Percentiles rank a stretch among this genome's conserved stretches.
phyloP scores from a whole-genome alignment of 2,797 vertebrate species.

The Sciaenops ocellatus region DNA sequence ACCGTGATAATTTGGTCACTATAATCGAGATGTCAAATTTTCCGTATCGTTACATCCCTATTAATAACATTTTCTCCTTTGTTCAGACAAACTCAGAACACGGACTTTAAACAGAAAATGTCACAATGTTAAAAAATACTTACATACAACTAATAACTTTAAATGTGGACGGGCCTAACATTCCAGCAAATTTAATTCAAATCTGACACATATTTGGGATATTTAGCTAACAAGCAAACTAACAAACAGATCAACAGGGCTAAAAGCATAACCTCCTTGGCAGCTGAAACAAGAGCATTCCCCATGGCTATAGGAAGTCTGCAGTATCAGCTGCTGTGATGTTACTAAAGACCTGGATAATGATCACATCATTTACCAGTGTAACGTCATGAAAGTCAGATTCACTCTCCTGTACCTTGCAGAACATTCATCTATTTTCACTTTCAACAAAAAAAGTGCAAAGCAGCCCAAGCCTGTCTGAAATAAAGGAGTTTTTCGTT shows the following conservation, averaged over 20 bases:
- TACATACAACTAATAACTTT: background rate
- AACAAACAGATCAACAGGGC: conserved; percentile 3
- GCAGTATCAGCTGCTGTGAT: background rate
- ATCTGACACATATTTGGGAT: background rate
- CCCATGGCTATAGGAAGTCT: background rate
- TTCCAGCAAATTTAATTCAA: background rate
- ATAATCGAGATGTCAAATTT: no score
- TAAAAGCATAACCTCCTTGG: background rate
- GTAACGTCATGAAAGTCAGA: background rate
- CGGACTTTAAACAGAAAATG: background rate
- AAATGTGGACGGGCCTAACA: background rate
- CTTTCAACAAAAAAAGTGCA: no score
- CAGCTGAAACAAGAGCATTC: background rate
- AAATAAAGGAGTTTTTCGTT: no score
- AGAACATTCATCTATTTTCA: background rate
- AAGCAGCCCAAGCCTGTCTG: no score
- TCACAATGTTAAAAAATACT: background rate
- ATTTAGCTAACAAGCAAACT: conserved; percentile 16
- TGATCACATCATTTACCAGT: background rate
- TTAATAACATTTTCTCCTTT: no score
- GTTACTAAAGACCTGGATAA: background rate
- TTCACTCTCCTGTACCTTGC: background rate
- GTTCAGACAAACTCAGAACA: no score
- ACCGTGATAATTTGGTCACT: no score
- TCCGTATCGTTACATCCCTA: no score